A percentile compares a stretch with the other conserved stretches of the same genome.
These are phyloP conservation scores for Lasioglossum malachurum DNA, from an alignment of 2,888 invertebrate species.

Conservation along the genomic window DNA sequence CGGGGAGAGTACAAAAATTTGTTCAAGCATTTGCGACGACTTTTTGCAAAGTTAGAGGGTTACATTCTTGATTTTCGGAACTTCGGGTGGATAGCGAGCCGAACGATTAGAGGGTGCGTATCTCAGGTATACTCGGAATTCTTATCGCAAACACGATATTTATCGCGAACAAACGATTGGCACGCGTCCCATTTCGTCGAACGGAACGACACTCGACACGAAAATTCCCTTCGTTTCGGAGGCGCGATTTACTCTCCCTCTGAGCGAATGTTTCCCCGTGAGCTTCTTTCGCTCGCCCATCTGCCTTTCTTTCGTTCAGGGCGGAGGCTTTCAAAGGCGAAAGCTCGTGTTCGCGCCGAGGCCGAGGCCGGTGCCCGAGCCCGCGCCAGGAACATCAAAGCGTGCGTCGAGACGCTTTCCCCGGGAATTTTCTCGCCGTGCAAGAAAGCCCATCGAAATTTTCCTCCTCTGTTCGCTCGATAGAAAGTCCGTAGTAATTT, in stretches of 20 bases:
- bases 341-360: conserved; percentile 29
- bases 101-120: background rate
- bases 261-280: conserved; percentile 29
- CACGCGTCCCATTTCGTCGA: conserved; percentile 32
- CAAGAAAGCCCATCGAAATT: conserved; percentile 35
- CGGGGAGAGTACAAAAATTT: background rate
- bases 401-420: conserved; percentile 17
- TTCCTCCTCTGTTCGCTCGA: conserved; percentile 34
- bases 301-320: conserved; percentile 26
- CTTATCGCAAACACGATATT: conserved; percentile 24
- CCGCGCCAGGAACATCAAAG: conserved; percentile 34
- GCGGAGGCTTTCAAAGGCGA: conserved; percentile 24
- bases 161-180: conserved; percentile 35
- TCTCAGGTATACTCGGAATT: background rate
- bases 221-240: conserved; percentile 35
- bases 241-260: conserved; percentile 41
- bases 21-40: no score
- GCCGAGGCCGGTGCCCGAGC: conserved; percentile 1
- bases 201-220: conserved; percentile 35
- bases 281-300: conserved; percentile 20
- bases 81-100: background rate
- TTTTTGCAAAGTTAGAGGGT: background rate
- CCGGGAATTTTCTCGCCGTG: conserved; percentile 28
- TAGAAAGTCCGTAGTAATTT: conserved; percentile 32
- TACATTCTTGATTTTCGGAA: background rate